Evolutionary conservation across 2,113 vertebrate species (phyloP).

Genomic region (Symphodus melops): DNA sequence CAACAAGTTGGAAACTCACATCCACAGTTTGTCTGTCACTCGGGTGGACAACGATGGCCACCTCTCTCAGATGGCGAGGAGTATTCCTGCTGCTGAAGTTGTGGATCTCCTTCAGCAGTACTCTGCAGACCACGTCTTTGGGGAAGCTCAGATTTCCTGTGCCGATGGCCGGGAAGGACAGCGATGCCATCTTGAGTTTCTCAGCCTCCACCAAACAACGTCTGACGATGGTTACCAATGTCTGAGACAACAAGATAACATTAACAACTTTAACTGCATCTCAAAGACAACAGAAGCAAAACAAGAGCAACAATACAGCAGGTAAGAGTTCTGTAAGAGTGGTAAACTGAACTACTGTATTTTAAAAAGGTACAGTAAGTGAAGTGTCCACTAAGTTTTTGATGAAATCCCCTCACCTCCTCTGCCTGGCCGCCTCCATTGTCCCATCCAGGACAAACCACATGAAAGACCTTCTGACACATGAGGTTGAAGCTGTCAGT

Average conservation of each 20-base stretch:
- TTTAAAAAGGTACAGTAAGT: too few relatives aligned
- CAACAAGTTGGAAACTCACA: constrained; percentile 36
- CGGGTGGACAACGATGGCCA: constrained; percentile 85
- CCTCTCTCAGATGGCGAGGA: constrained; percentile 76
- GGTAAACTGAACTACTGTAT: too few relatives aligned
- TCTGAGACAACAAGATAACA: constrained; percentile 38
- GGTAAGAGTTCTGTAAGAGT: too few relatives aligned
- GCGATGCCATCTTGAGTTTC: constrained; percentile 68
- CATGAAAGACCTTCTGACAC: constrained; percentile 83
- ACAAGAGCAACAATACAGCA: background rate
- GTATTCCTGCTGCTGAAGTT: constrained; percentile 73
- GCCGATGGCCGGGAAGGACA: constrained; percentile 91
- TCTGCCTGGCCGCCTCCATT: background rate
- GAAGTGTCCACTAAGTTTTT: too few relatives aligned
- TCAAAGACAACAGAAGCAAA: background rate
- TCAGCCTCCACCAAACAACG: constrained; percentile 84
- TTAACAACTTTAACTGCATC: background rate
- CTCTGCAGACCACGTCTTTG: constrained; percentile 76
- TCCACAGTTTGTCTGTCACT: constrained; percentile 64
- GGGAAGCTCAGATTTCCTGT: constrained; percentile 90
- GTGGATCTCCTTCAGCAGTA: constrained; percentile 83
- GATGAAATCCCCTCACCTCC: constrained; percentile 74
- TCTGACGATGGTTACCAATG: constrained; percentile 76
- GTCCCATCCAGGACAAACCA: constrained; percentile 79
- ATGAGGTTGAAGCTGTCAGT: constrained; percentile 81